Evolutionary conservation across 2,888 invertebrate genomes (phyloP).

Genomic region (Dasypogon diadema): DNA sequence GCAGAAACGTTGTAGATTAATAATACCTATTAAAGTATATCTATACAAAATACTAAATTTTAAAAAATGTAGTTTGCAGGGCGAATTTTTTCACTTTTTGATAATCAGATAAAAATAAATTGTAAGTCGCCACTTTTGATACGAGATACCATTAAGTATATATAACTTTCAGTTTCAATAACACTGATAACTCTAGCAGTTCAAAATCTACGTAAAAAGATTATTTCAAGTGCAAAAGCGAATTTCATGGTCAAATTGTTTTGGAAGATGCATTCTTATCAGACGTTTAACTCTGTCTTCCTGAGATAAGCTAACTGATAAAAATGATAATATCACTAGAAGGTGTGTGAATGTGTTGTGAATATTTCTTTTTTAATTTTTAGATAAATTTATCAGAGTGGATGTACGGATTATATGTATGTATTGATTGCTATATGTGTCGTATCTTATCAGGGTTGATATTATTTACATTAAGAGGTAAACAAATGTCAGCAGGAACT

Average conservation of each 20-base stretch:
- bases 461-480: constrained; percentile 21
- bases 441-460: neutral
- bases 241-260: constrained; percentile 44
- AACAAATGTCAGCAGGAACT: constrained; percentile 17
- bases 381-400: neutral
- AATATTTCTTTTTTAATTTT: neutral
- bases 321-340: constrained; percentile 12
- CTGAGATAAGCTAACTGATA: neutral
- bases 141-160: neutral
- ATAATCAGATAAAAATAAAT: too few species aligned
- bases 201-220: constrained; percentile 4
- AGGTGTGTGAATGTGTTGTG: neutral
- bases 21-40: too few species aligned
- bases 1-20: too few species aligned
- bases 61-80: too few species aligned
- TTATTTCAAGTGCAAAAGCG: constrained; percentile 33
- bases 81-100: too few species aligned
- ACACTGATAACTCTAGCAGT: constrained; percentile 21
- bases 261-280: constrained; percentile 38
- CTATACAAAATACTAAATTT: too few species aligned
- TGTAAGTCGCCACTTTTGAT: too few species aligned
- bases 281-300: constrained; percentile 32
- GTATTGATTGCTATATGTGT: neutral
- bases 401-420: neutral
- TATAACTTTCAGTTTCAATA: constrained; percentile 41